Conservation (phyloP, 2,797 vertebrate species). For the Coregonus suidteri region DNA sequence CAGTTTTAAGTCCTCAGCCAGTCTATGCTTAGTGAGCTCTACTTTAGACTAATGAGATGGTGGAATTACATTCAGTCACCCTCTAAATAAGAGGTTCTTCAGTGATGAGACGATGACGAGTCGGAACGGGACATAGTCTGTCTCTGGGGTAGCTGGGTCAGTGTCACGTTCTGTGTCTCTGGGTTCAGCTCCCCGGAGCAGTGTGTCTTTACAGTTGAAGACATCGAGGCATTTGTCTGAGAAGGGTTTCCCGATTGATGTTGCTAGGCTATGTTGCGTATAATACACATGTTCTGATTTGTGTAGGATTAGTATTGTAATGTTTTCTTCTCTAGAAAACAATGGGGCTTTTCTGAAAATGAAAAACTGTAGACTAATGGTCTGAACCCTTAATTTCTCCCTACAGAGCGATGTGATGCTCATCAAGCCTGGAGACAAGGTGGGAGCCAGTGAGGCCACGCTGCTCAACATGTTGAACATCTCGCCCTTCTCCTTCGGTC, state of each 20-base stretch:
- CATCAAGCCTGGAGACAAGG: slow-evolving; percentile 94
- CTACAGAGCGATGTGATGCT: slow-evolving; percentile 90
- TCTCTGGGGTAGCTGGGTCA: neutral
- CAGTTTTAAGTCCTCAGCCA: neutral
- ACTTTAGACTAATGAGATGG: neutral
- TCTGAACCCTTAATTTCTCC: slow-evolving; percentile 53
- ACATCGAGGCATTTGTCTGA: neutral
- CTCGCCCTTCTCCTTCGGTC: slow-evolving; percentile 95
- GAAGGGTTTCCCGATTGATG: neutral
- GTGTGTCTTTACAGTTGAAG: slow-evolving; percentile 1
- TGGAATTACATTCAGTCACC: neutral
- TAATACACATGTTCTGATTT: neutral
- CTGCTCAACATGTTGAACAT: slow-evolving; percentile 99
- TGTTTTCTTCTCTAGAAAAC: neutral
- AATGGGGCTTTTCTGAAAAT: neutral
- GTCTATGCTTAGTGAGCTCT: neutral
- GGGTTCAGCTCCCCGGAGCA: neutral
- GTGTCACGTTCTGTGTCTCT: neutral
- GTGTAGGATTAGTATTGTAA: neutral
- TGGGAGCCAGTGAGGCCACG: slow-evolving; percentile 97
- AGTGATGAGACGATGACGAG: neutral
- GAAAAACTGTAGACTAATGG: slow-evolving; percentile 83
- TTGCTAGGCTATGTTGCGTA: neutral
- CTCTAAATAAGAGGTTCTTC: neutral
- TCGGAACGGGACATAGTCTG: neutral